Evolutionary conservation across 2,797 vertebrate genomes (phyloP), one percentile per base, ranked within the genome.

Genomic region (Aythya fuligula): DNA sequence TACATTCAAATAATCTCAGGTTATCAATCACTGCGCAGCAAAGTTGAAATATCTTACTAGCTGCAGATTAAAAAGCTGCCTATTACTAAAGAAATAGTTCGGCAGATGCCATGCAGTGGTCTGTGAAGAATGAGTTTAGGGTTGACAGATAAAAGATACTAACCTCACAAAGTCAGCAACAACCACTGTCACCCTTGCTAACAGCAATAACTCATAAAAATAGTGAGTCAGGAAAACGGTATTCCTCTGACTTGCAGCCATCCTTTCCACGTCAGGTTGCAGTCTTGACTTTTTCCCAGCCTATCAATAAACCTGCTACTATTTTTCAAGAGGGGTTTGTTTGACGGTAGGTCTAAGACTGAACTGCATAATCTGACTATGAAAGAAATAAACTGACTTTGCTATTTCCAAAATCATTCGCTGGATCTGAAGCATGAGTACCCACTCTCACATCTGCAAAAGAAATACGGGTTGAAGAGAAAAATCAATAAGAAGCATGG

Each of bases 1-100:
- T 20, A 30, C 21, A 43, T 61, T 78, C 49, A 89, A 74, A 43
- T 85, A 89, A 87, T 85, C 49, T 34, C 69, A 67, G 24, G 34
- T 65, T 77, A 91, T 70, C 91, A 70, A 62, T 94, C 89, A 82
- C 17, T 8, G 19, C 75, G n/a, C 45, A 92, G 56, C 30, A 77
- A 53, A 71, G 43, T 0, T 51, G 69, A 82, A 94, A 90, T 18
- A 51, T 90, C 91, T 91, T 62, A 91, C 51, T 83, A 5, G 17
- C 75, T 69, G 38, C 56, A 94, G 65, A 94, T 91, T 69, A 82
- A 94, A 66, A 89, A 91, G 77, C 45, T 83, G 94, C 45, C 88
- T 90, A 58, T 80, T 85, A 80, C 54, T 93, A 90, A 95, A 89
- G 49, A 58, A 0, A 74, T 17, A 34, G 36, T 71, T 89, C 65